A percentile compares a stretch with the other conserved stretches of the same genome.
phyloP scores from a whole-genome alignment of 2,888 invertebrate species.

The Drosophila barbarae region DNA sequence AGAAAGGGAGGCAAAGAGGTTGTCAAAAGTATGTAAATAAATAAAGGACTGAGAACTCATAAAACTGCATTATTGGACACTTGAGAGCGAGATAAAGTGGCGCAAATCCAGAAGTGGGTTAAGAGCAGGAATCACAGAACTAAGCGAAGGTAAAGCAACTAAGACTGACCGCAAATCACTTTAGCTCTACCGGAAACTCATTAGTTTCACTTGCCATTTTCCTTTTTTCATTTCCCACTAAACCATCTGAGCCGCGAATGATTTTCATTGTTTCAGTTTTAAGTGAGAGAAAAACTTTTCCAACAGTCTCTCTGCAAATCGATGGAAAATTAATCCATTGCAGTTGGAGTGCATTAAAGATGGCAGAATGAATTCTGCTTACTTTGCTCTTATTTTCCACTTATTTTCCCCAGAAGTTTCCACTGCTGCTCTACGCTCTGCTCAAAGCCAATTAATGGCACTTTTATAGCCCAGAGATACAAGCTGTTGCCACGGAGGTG shows the following conservation, averaged over 20 bases:
- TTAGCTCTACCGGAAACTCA: conserved; percentile 62
- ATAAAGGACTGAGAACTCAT: conserved; percentile 47
- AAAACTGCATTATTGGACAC: conserved; percentile 56
- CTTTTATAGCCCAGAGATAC: conserved; percentile 36
- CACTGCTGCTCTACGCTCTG: neutral
- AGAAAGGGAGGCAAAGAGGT: conserved; percentile 4
- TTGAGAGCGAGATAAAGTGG: conserved; percentile 17
- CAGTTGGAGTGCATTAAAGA: conserved; percentile 19
- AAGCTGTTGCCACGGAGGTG: conserved; percentile 49
- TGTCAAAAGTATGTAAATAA: conserved; percentile 34
- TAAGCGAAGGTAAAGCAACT: conserved; percentile 9
- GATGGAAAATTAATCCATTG: conserved; percentile 34
- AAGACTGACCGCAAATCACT: conserved; percentile 53
- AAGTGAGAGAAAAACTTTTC: conserved; percentile 19
- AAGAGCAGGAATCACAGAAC: conserved; percentile 2
- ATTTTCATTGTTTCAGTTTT: conserved; percentile 19
- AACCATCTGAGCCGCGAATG: conserved; percentile 27
- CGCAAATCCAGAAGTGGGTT: conserved; percentile 5
- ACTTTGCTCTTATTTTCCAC: conserved; percentile 22
- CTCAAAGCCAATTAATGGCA: conserved; percentile 27
- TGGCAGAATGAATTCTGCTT: conserved; percentile 15
- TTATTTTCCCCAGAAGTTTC: conserved; percentile 5
- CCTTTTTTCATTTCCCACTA: conserved; percentile 11
- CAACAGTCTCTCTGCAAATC: conserved; percentile 13
- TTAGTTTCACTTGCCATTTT: conserved; percentile 55